Percentiles rank a stretch among this genome's conserved stretches.
Conservation (phyloP, 1,140 invertebrate genomes). For the Lucilia sericata region DNA sequence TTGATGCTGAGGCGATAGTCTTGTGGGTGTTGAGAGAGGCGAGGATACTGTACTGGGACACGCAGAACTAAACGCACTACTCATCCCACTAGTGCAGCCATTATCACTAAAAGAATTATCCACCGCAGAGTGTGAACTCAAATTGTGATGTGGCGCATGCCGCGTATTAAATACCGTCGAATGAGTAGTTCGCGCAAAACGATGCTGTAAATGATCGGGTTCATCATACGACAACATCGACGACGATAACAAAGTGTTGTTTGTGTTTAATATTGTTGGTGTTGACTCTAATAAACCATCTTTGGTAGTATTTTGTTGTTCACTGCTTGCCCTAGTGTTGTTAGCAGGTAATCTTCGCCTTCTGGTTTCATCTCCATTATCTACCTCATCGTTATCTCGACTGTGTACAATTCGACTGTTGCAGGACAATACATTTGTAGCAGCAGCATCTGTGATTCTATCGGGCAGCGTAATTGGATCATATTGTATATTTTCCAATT, state of each 20-base stretch:
- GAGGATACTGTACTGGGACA: constrained; percentile 63
- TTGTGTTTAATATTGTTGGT: constrained; percentile 34
- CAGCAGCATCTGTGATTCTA: background rate
- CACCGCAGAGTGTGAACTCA: background rate
- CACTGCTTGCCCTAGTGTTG: background rate
- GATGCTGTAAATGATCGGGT: constrained; percentile 63
- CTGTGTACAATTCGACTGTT: background rate
- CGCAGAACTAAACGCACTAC: constrained; percentile 62
- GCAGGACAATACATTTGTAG: background rate
- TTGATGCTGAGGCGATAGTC: constrained; percentile 52
- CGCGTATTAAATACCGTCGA: constrained; percentile 33
- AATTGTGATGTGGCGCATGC: constrained; percentile 33
- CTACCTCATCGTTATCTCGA: constrained; percentile 50
- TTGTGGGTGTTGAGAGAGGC: constrained; percentile 63
- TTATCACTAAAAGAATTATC: constrained; percentile 15
- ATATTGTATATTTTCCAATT: constrained; percentile 32
- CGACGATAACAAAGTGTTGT: background rate
- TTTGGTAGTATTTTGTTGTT: constrained; percentile 45
- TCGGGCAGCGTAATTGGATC: constrained; percentile 29
- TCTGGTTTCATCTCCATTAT: constrained; percentile 46
- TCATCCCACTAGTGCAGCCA: constrained; percentile 59
- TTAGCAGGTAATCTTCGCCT: constrained; percentile 44
- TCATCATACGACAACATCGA: constrained; percentile 51
- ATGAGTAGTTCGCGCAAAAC: constrained; percentile 54
- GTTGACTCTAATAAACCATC: constrained; percentile 48